phyloP scores from a whole-genome alignment of 2,888 invertebrate species.

The Anagyrus pseudococci region DNA sequence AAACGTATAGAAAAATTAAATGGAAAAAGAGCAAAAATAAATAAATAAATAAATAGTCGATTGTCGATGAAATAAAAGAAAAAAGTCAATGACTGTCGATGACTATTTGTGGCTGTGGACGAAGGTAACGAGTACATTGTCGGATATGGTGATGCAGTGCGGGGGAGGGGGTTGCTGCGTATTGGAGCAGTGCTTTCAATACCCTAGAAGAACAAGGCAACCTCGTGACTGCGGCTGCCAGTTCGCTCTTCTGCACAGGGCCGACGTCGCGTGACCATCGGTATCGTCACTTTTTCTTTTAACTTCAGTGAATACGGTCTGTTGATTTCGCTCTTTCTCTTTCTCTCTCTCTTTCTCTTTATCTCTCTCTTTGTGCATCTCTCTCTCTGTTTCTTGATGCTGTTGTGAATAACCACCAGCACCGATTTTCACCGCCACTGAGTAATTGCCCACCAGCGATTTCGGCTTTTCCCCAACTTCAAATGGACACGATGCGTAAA shows the following conservation, averaged over 20 bases:
- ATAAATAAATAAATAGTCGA: constrained; percentile 1
- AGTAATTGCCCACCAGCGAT: no score
- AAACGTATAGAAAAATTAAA: not conserved
- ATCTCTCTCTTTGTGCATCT: no score
- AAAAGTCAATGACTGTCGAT: constrained; percentile 19
- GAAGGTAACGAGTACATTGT: constrained; percentile 58
- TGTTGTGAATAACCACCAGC: no score
- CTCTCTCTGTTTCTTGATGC: no score
- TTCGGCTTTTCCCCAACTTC: no score
- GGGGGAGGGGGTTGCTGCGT: constrained; percentile 84
- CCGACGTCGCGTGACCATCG: constrained; percentile 69
- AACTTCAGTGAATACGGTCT: constrained; percentile 9
- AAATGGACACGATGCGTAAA: no score
- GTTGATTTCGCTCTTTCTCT: constrained; percentile 4
- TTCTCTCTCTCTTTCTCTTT: no score
- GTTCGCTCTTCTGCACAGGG: constrained; percentile 87
- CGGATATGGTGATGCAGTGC: constrained; percentile 61
- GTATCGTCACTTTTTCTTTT: constrained; percentile 47
- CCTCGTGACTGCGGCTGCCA: constrained; percentile 89
- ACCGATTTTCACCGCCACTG: no score
- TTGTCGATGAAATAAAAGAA: constrained; percentile 6
- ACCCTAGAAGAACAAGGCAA: constrained; percentile 75
- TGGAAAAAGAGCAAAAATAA: not conserved
- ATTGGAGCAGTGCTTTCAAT: constrained; percentile 89
- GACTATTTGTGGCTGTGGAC: constrained; percentile 39